A percentile compares a stretch with the other conserved stretches of the same genome.
Conservation (phyloP, 1,140 invertebrate genomes). For the Physella acuta region DNA sequence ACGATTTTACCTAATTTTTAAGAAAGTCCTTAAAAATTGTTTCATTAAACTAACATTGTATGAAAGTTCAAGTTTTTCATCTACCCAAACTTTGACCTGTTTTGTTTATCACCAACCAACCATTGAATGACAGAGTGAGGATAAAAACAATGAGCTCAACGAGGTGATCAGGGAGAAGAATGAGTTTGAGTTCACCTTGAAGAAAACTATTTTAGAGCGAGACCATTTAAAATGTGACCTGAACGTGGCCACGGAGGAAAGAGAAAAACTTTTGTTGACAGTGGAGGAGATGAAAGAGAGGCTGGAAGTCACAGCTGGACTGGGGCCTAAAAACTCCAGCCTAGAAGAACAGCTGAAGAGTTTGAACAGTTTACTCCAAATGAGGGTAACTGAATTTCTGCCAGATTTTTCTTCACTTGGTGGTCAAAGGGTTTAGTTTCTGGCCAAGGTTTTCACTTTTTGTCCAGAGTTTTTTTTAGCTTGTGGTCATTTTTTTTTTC, state of each 20-base stretch:
- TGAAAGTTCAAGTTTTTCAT: too few relatives aligned
- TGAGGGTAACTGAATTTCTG: slow-evolving; percentile 29
- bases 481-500: too few relatives aligned
- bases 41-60: too few relatives aligned
- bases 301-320: slow-evolving; percentile 17
- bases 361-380: slow-evolving; percentile 19
- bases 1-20: too few relatives aligned
- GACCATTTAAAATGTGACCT: slow-evolving; percentile 27
- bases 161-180: slow-evolving; percentile 19
- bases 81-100: too few relatives aligned
- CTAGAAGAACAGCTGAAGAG: slow-evolving; percentile 26
- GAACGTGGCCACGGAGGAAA: slow-evolving; percentile 14
- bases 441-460: too few relatives aligned
- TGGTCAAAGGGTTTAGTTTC: too few relatives aligned
- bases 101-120: too few relatives aligned
- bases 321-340: slow-evolving; percentile 20
- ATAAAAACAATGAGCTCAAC: slow-evolving; percentile 21
- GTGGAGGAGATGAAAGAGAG: slow-evolving; percentile 24
- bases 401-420: background rate
- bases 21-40: too few relatives aligned
- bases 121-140: slow-evolving; percentile 5
- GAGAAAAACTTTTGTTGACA: slow-evolving; percentile 9
- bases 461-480: too few relatives aligned
- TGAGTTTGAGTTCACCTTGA: slow-evolving; percentile 27
- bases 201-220: slow-evolving; percentile 25